Percentiles rank a stretch among this genome's conserved stretches.
phyloP scores from a whole-genome alignment of 2,113 vertebrate species.

The Centropus bengalensis region DNA sequence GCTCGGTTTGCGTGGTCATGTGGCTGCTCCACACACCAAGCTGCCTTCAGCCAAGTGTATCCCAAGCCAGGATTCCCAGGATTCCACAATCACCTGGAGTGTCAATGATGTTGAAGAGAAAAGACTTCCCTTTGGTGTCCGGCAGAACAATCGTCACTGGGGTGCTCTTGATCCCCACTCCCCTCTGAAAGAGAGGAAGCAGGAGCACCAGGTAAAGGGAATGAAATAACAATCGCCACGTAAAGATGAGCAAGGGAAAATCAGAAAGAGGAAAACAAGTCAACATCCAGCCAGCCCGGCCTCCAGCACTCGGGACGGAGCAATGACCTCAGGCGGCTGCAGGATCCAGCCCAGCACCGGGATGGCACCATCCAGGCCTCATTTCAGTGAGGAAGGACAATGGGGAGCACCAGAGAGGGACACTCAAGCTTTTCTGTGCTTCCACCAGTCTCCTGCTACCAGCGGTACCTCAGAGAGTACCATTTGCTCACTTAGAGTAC shows the following conservation, averaged over 20 bases:
- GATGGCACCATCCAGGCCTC: too few species aligned
- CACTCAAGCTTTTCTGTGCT: not conserved
- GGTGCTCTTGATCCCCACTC: conserved; percentile 97
- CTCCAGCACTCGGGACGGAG: not conserved
- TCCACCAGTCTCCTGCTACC: not conserved
- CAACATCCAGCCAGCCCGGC: not conserved
- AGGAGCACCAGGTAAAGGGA: not conserved
- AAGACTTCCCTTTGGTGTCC: conserved; percentile 96
- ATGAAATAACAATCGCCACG: fast-evolving
- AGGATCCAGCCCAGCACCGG: not conserved
- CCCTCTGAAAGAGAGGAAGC: conserved; percentile 81
- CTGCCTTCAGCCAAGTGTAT: not conserved
- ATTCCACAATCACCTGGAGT: conserved; percentile 86
- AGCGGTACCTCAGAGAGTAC: not conserved
- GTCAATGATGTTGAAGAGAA: conserved; percentile 98
- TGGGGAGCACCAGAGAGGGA: not conserved
- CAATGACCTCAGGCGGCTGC: not conserved
- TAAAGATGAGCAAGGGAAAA: not conserved
- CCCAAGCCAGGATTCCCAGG: not conserved
- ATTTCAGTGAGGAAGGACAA: not conserved
- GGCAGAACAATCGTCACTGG: conserved; percentile 96
- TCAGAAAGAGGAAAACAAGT: not conserved
- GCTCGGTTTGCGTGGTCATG: not conserved
- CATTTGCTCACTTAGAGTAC: not conserved
- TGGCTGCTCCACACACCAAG: not conserved